These are phyloP conservation scores for Eumacrocentrus americanus DNA, from an alignment of 2,888 invertebrate species.

Conservation along the genomic window DNA sequence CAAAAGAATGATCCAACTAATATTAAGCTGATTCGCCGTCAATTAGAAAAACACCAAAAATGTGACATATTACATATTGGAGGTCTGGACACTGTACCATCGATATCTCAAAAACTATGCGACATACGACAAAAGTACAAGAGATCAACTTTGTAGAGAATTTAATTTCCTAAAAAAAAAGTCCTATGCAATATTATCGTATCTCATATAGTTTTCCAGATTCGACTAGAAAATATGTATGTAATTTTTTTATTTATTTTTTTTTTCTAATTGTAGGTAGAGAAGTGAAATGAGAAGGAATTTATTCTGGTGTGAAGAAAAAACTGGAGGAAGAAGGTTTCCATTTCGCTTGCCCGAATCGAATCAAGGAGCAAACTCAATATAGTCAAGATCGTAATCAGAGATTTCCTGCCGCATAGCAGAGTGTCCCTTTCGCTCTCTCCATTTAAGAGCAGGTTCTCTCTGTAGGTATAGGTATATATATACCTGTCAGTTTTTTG, in stretches of 20 bases:
- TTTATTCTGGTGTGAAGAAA: neutral
- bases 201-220: too few relatives aligned
- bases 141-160: too few relatives aligned
- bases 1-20: too few relatives aligned
- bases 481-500: slow-evolving; percentile 90
- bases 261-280: neutral
- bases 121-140: too few relatives aligned
- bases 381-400: slow-evolving; percentile 25
- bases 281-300: neutral
- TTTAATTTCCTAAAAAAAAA: too few relatives aligned
- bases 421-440: neutral
- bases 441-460: neutral
- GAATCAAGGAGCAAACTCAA: slow-evolving; percentile 26
- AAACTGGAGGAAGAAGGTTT: neutral
- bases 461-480: neutral
- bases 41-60: too few relatives aligned
- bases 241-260: neutral
- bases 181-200: too few relatives aligned
- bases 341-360: slow-evolving; percentile 6
- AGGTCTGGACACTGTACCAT: too few relatives aligned
- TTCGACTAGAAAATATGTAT: neutral
- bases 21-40: too few relatives aligned
- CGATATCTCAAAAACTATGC: too few relatives aligned
- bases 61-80: neutral
- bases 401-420: slow-evolving; percentile 21